Base-by-base conservation (phyloP, 2,888 invertebrate species). In the Diplolepis rosae region DNA sequence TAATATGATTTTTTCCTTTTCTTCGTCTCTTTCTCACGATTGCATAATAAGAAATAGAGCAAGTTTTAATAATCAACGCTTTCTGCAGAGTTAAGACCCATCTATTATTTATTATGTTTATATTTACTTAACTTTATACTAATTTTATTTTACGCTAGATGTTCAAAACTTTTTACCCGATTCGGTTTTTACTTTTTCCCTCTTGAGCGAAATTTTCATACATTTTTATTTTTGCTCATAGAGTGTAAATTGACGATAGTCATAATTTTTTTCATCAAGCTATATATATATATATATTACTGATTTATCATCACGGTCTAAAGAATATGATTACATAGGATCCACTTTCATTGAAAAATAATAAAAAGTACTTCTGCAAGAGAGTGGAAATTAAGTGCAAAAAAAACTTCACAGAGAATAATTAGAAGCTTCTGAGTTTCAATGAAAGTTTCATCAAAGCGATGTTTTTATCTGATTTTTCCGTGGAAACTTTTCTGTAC, bases 401-500 rank as follows among this genome's bases (percentile, higher is more conserved):
- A 42, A 27, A 15, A 61, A 22, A 6, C 35, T 18, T 61, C n/a
- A n/a, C 24, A 27, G n/a, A 9, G 24, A 61, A 61, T 61, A 61
- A 61, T 61, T 61, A 61, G 24, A n/a, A 61, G 61, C 39, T 39
- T 24, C 61, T 24, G 61, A 35, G 32, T 56, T 39, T 24, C 24
- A 61, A 61, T 61, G 35, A 61, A 61, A 39, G n/a, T 61, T 61
- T 6, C 24, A 39, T 27, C 39, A 61, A 39, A 24, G 15, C 3
- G 39, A 7, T 27, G 39, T 27, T 61, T n/a, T 6, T 24, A 24
- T 61, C 9, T 61, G 24, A 61, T 39, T 13, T 24, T n/a, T 27
- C 24, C 24, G 61, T 3, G 13, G 39, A 27, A 27, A 39, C 1
- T 61, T 61, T 61, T 39, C 35, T 61, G 11, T 6, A 1, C 4